A percentile compares a stretch with the other conserved stretches of the same genome.
phyloP scores from a whole-genome alignment of 1,140 invertebrate genomes.

The Drosophila kohkoa region DNA sequence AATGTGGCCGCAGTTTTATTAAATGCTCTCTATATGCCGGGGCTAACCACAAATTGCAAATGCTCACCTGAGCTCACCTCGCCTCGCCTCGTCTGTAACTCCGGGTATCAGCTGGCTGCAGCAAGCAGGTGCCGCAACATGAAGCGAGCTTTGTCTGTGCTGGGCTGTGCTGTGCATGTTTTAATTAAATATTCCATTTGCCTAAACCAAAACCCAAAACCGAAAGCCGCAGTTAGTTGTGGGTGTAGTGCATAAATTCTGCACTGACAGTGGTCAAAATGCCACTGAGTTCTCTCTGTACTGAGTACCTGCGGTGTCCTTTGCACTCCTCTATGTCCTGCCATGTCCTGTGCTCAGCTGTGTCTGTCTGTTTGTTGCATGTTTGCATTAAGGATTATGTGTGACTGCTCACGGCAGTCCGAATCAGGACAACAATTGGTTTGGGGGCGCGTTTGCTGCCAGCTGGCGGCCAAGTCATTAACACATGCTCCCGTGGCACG shows the following conservation, averaged over 20 bases:
- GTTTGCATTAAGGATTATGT: conserved; percentile 66
- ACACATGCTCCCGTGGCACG: conserved; percentile 25
- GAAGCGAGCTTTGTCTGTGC: conserved; percentile 47
- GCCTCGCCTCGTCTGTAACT: too few species aligned
- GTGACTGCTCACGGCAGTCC: conserved; percentile 46
- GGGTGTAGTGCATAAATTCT: conserved; percentile 50
- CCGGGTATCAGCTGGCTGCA: conserved; percentile 51
- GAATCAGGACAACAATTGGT: conserved; percentile 5
- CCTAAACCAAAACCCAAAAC: conserved; percentile 69
- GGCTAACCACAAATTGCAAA: conserved; percentile 61
- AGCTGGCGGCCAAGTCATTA: conserved; percentile 31
- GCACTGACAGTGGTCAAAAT: conserved; percentile 46
- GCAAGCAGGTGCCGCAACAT: conserved; percentile 34
- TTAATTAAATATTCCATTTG: conserved; percentile 84
- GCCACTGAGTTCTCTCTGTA: background rate
- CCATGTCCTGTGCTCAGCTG: conserved; percentile 20
- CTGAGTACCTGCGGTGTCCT: conserved; percentile 6
- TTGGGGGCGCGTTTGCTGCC: background rate
- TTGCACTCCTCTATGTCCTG: background rate
- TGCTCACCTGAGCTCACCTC: conserved; percentile 39
- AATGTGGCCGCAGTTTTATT: conserved; percentile 61
- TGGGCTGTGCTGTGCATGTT: conserved; percentile 49
- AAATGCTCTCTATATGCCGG: conserved; percentile 43
- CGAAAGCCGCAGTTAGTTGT: conserved; percentile 63
- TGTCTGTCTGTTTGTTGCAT: conserved; percentile 30